Conservation (phyloP, 2,113 vertebrate species). For the Amazona vittata region DNA sequence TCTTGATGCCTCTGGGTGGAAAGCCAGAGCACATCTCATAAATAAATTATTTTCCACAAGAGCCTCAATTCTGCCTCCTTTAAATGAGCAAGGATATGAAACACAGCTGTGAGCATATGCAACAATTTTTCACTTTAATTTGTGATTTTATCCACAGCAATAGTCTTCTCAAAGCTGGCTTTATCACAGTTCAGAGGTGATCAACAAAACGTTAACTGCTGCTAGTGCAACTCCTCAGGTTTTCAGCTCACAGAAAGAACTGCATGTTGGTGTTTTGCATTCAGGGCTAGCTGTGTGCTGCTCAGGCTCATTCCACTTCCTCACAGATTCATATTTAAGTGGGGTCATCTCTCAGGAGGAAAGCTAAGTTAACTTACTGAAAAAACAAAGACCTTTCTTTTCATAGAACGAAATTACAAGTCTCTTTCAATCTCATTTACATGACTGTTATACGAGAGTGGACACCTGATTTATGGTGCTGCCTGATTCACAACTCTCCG, state of each 20-base stretch:
- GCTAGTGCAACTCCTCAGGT: neutral
- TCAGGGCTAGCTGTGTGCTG: neutral
- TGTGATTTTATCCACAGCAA: neutral
- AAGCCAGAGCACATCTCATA: neutral
- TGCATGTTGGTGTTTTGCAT: neutral
- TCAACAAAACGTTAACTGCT: neutral
- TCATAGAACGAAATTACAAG: neutral
- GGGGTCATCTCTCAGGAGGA: neutral
- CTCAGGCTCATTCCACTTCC: neutral
- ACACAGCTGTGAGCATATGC: neutral
- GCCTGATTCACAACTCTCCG: neutral
- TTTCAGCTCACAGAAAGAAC: neutral
- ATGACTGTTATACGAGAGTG: neutral
- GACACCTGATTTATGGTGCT: neutral
- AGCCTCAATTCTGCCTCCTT: neutral
- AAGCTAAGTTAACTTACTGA: neutral
- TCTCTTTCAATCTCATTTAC: neutral
- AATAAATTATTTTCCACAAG: conserved; percentile 14
- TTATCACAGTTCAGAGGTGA: neutral
- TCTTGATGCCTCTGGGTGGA: neutral
- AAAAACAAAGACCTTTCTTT: neutral
- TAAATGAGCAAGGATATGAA: neutral
- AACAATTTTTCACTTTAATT: neutral
- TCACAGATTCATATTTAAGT: neutral
- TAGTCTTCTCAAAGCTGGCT: neutral